Evolutionary conservation across 2,888 invertebrate genomes (phyloP).

Genomic region (Erebia aethiops): DNA sequence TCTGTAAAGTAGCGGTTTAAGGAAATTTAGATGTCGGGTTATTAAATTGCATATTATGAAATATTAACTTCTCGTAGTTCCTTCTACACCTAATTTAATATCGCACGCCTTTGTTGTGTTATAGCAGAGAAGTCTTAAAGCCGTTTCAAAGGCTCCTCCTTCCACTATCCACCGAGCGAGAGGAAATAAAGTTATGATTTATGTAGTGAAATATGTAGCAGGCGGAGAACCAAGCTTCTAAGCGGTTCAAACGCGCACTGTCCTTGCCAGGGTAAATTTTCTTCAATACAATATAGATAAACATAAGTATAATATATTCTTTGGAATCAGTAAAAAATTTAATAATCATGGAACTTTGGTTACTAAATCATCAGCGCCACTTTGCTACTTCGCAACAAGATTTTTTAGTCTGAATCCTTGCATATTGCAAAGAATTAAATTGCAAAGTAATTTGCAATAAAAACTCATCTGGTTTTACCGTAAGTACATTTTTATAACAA

Average conservation of each 20-base stretch:
- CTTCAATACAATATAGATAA: slow-evolving; percentile 54
- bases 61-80: slow-evolving; percentile 51
- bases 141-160: slow-evolving; percentile 77
- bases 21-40: slow-evolving; percentile 24
- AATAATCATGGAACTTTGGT: too few species aligned
- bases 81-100: slow-evolving; percentile 75
- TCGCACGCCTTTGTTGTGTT: slow-evolving; percentile 73
- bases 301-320: neutral
- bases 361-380: neutral
- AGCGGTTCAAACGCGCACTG: slow-evolving; percentile 59
- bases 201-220: slow-evolving; percentile 78
- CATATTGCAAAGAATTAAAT: too few species aligned
- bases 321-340: neutral
- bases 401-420: neutral
- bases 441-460: neutral
- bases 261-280: slow-evolving; percentile 66
- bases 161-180: slow-evolving; percentile 66
- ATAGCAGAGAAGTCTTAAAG: slow-evolving; percentile 71
- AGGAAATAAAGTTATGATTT: slow-evolving; percentile 83
- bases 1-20: slow-evolving; percentile 20
- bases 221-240: slow-evolving; percentile 57
- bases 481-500: slow-evolving; percentile 32
- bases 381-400: neutral
- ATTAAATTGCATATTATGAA: slow-evolving; percentile 36
- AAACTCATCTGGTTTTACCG: neutral